Evolutionary conservation across 2,797 vertebrate species (phyloP).

Genomic region (Heliangelus exortis): DNA sequence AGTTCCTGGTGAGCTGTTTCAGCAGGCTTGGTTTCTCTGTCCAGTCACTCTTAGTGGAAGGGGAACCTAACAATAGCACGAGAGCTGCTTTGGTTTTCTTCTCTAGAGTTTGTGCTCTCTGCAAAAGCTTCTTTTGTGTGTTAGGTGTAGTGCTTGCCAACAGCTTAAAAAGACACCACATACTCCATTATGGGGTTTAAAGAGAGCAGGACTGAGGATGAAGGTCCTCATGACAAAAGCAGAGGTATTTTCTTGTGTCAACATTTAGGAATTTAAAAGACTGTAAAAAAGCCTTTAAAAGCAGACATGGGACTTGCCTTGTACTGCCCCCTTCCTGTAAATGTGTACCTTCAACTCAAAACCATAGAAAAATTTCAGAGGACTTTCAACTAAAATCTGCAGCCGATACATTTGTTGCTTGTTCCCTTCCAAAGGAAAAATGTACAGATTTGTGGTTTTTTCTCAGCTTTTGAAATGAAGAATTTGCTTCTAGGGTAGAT

Average conservation of each 20-base stretch:
- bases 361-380: neutral
- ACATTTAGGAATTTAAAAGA: neutral
- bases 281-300: neutral
- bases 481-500: neutral
- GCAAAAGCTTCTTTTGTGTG: neutral
- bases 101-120: neutral
- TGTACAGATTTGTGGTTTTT: neutral
- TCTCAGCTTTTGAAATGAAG: neutral
- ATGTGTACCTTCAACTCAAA: neutral
- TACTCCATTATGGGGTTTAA: neutral
- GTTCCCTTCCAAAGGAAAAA: neutral
- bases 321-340: neutral
- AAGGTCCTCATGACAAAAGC: neutral
- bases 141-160: neutral
- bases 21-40: neutral
- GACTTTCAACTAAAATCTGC: neutral
- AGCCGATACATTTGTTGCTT: neutral
- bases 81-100: neutral
- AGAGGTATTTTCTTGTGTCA: neutral
- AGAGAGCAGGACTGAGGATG: neutral
- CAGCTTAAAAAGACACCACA: neutral
- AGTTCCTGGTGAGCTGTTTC: neutral
- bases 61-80: neutral
- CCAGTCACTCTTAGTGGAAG: neutral
- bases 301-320: fast-evolving